A percentile compares a stretch with the other conserved stretches of the same genome.
These are phyloP conservation scores for Erythrocercus mccallii DNA, from an alignment of 2,113 vertebrate species.

Conservation along the genomic window DNA sequence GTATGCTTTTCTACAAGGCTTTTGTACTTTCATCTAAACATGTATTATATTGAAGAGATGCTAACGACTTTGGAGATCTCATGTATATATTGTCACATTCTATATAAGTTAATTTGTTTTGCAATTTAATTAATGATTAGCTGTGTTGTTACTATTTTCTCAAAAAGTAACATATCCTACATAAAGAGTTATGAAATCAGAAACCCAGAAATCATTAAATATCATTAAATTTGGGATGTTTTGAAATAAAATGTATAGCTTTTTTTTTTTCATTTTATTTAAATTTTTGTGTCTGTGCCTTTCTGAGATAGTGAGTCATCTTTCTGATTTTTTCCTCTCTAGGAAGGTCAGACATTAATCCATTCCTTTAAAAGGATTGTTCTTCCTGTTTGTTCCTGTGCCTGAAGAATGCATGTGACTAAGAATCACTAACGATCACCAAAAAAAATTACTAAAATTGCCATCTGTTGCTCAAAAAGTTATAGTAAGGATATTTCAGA, in stretches of 20 bases:
- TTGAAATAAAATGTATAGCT: not conserved
- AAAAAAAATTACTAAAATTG: not conserved
- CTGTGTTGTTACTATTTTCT: not conserved
- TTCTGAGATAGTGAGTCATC: not conserved
- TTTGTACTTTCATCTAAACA: not conserved
- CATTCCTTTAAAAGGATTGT: not conserved
- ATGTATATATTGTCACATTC: not conserved
- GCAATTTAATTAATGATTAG: not conserved
- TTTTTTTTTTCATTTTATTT: not conserved
- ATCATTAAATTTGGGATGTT: not conserved
- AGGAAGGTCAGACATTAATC: not conserved
- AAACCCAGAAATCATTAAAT: not conserved
- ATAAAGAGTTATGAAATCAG: not conserved
- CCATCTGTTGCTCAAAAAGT: not conserved
- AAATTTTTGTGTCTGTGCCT: fast-evolving
- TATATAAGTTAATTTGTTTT: not conserved
- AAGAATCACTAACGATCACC: not conserved
- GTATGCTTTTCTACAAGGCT: not conserved
- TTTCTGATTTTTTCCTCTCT: not conserved
- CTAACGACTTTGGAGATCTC: not conserved
- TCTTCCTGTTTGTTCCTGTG: not conserved
- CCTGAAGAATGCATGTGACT: not conserved
- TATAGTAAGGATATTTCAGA: not conserved
- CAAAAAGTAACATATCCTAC: not conserved
- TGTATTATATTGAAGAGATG: not conserved